Evolutionary conservation across 1,140 invertebrate species (phyloP), one percentile per base, ranked within the genome.

Genomic region (Drosophila azteca): DNA sequence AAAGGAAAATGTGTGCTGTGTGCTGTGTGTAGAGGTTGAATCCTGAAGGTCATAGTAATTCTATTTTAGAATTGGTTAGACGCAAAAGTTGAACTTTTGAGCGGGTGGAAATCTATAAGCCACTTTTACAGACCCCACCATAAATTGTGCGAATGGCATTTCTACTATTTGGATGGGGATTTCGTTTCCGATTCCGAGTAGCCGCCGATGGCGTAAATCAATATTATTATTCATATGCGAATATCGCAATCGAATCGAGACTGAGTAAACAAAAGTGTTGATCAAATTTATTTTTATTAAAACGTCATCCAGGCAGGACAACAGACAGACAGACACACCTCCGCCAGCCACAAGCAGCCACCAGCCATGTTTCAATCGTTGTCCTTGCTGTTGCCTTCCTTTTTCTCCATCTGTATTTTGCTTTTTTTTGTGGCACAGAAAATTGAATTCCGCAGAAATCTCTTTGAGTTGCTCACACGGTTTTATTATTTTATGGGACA

Each of bases 251-350:
- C 48, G 50, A 44, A 65, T 48, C 26, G 63, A 43, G 58, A 59
- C 46, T 39, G 54, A 52, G 61, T 49, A 74, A 85, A 77, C 66
- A 74, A 74, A 44, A 70, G 65, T 70, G 81, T 80, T 75, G 81
- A 81, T 87, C 67, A 79, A 85, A 85, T 85, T 77, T 80, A 77
- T 70, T 83, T 84, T 80, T 73, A 84, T 77, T 80, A 80, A 85
- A 85, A 84, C 62, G 71, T 75, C 67, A 81, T 62, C 79, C 66
- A 67, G 17, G 17, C 17, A 20, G 17, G 17, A n/a, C n/a, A n/a
- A n/a, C 17, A 20, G 17, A 20, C 17, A 20, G 54, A 49, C 71
- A 66, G 78, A 54, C 65, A 50, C 49, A 45, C 15, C 24, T 17
- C 2, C 20, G 6, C 60, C 50, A 17, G 1, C 39, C 22, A 24